Evolutionary conservation across 2,888 invertebrate species (phyloP), one percentile per base, ranked within the genome.

Genomic region (Osmoderma eremita): DNA sequence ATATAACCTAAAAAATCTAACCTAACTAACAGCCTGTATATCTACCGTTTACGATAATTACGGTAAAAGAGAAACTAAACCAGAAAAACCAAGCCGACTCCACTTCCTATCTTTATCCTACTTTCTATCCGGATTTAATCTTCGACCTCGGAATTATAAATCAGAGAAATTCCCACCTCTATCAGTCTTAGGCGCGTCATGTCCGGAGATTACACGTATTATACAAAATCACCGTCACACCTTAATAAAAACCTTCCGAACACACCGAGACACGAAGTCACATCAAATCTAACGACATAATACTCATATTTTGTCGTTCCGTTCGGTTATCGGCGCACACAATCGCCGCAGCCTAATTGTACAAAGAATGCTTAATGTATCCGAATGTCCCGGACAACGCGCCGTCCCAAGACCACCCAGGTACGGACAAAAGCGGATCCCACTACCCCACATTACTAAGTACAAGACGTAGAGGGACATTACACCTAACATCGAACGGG

Each of bases 351-450:
- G 49, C 58, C 67, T 69, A 69, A 67, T 67, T 69, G 69, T 67
- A 67, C 66, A 56, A 53, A 69, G 63, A 69, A 42, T 54, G 50
- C 66, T 69, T 69, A 69, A 69, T 64, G 69, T 67, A 64, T 45
- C 65, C 56, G 69, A 64, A 67, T 61, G 63, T 49, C 61, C 53
- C 8, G 53, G 30, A 48, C 51, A 39, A 42, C 58, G 67, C 50
- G 38, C 51, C 36, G 45, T 56, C 41, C 56, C 58, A 38, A 64
- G 71, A 71, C 71, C 71, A 71, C 71, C 71, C 71, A 71, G 69
- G 67, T 63, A 64, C 51, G 53, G 53, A 56, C 62, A 54, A 38
- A 41, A 62, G 50, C 41, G 49, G 36, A 64, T 15, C 41, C 61
- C 45, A 41, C 20, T 63, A 68, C 51, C 48, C 63, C 66, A 68